Percentiles rank a stretch among this genome's conserved stretches.
These are phyloP conservation scores for Petrolisthes cinctipes DNA, from an alignment of 2,888 invertebrate species.

Conservation along the genomic window DNA sequence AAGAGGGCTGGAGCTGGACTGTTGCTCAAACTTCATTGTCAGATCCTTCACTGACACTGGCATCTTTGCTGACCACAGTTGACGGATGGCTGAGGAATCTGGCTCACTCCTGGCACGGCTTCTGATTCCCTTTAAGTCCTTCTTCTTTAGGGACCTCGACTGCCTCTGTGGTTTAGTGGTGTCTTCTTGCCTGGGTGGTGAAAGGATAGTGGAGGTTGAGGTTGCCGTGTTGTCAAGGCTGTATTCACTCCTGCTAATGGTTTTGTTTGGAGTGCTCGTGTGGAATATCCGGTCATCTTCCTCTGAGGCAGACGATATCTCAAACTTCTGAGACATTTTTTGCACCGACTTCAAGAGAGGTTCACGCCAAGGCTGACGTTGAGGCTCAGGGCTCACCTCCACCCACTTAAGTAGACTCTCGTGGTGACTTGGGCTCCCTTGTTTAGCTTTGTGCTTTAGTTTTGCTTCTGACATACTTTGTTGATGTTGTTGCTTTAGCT, in stretches of 20 bases:
- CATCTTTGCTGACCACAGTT: neutral
- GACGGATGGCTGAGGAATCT: slow-evolving; percentile 15
- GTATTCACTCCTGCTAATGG: neutral
- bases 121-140: neutral
- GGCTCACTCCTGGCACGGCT: slow-evolving; percentile 36
- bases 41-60: slow-evolving; percentile 41
- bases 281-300: neutral
- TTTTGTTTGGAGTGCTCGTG: neutral
- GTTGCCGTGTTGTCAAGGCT: neutral
- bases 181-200: neutral
- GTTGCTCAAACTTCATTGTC: slow-evolving; percentile 42
- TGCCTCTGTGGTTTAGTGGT: neutral
- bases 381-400: neutral
- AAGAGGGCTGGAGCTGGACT: neutral
- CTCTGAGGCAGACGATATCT: neutral
- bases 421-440: neutral
- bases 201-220: neutral
- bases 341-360: neutral
- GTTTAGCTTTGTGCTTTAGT: too few species aligned
- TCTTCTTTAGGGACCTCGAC: neutral
- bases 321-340: slow-evolving; percentile 17
- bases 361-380: neutral
- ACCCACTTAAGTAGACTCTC: slow-evolving; percentile 15
- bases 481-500: too few species aligned
- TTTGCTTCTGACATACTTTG: too few species aligned